phyloP scores from a whole-genome alignment of 2,888 invertebrate species.

The Eledone cirrhosa region DNA sequence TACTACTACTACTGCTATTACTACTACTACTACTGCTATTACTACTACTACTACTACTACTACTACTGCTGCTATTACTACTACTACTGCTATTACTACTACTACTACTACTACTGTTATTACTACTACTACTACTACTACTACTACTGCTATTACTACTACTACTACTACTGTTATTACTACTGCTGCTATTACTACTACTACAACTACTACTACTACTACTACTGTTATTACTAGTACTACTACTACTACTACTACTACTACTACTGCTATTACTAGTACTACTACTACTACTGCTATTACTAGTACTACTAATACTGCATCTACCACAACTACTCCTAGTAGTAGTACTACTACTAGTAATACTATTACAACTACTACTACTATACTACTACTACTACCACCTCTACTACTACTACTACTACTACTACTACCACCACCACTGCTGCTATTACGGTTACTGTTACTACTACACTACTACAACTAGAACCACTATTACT shows the following conservation, averaged over 20 bases:
- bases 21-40: conserved; percentile 23
- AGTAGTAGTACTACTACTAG: no score
- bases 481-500: no score
- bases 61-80: conserved; percentile 9
- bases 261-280: no score
- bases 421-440: background rate
- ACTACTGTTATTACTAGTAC: conserved; percentile 20
- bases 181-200: conserved; percentile 21
- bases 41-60: conserved; percentile 7
- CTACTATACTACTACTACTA: conserved; percentile 21
- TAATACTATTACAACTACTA: no score
- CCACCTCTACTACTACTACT: background rate
- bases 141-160: conserved; percentile 19
- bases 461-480: no score
- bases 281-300: no score
- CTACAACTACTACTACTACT: conserved; percentile 25
- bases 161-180: conserved; percentile 28
- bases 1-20: conserved; percentile 20
- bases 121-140: background rate
- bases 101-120: no score
- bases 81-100: background rate
- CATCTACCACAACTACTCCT: no score
- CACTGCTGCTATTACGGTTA: conserved; percentile 18
- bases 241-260: conserved; percentile 7
- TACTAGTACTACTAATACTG: no score